Evolutionary conservation across 1,140 invertebrate genomes (phyloP).

Genomic region (Hyphantria cunea): DNA sequence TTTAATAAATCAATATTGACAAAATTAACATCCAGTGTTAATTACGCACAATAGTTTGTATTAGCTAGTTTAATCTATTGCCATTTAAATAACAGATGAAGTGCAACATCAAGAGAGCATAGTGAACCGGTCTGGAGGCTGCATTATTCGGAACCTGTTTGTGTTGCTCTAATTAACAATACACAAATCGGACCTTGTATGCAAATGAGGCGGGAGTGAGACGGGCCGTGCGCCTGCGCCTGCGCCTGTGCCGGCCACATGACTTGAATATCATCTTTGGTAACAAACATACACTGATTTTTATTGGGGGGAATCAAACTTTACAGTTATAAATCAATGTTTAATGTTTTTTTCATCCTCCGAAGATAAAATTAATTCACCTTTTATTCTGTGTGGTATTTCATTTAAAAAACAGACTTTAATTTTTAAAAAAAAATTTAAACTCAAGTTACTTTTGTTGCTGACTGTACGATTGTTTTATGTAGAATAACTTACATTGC

Average conservation of each 20-base stretch:
- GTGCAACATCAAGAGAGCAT: conserved; percentile 71
- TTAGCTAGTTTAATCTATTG: conserved; percentile 61
- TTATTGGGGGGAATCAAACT: conserved; percentile 40
- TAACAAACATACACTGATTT: conserved; percentile 42
- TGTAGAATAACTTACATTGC: too few relatives aligned
- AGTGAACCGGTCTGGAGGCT: conserved; percentile 58
- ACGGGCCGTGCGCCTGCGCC: conserved; percentile 26
- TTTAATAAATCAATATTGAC: conserved; percentile 54
- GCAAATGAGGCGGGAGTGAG: conserved; percentile 68
- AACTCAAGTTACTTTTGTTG: too few relatives aligned
- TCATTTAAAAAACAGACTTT: too few relatives aligned
- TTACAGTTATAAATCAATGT: conserved; percentile 24
- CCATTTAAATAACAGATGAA: conserved; percentile 76
- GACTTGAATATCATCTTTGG: conserved; percentile 46
- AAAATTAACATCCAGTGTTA: conserved; percentile 72
- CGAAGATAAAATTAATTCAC: too few relatives aligned
- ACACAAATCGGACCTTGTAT: conserved; percentile 81
- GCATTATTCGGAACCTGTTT: conserved; percentile 74
- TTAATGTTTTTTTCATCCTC: too few relatives aligned
- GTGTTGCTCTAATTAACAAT: conserved; percentile 79
- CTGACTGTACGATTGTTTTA: too few relatives aligned
- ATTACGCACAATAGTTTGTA: conserved; percentile 51
- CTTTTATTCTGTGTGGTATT: too few relatives aligned
- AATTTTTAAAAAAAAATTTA: too few relatives aligned
- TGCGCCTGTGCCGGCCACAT: neutral